A percentile compares a stretch with the other conserved stretches of the same genome.
Conservation (phyloP, 1,140 invertebrate genomes). For the Pseudachorutes palmiensis region DNA sequence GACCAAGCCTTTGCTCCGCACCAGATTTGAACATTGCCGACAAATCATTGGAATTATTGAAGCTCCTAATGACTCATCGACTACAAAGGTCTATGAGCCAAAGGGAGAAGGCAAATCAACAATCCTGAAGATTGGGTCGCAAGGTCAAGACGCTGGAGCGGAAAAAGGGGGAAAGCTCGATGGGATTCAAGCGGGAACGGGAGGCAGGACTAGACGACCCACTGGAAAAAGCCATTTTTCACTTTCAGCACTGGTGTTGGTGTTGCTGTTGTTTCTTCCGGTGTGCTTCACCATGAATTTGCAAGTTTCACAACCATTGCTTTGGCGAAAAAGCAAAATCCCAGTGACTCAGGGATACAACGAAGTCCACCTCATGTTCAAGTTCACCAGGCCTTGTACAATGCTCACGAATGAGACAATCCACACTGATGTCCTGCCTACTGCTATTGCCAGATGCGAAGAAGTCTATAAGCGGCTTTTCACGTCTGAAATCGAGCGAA, state of each 20-base stretch:
- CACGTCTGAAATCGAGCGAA: not conserved
- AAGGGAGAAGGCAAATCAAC: no score
- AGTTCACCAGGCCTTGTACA: not conserved
- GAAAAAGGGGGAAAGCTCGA: no score
- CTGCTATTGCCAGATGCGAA: slow-evolving; percentile 4
- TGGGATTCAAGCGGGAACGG: no score
- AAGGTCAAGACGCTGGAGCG: no score
- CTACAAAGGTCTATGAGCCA: not conserved
- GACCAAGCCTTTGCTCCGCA: slow-evolving; percentile 27
- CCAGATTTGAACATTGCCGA: not conserved
- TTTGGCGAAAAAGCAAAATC: not conserved
- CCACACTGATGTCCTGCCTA: slow-evolving; percentile 5
- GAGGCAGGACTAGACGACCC: no score
- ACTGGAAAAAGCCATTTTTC: no score
- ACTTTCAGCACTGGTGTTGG: not conserved
- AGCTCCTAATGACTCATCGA: not conserved
- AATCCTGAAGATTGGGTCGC: no score
- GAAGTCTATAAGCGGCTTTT: not conserved
- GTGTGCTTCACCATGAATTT: not conserved
- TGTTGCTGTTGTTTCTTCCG: not conserved
- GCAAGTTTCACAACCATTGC: not conserved
- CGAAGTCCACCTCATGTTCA: not conserved
- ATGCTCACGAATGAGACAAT: not conserved
- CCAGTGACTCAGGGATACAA: not conserved
- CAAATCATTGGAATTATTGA: not conserved